phyloP scores from a whole-genome alignment of 2,888 invertebrate species.

The Erannis defoliaria region DNA sequence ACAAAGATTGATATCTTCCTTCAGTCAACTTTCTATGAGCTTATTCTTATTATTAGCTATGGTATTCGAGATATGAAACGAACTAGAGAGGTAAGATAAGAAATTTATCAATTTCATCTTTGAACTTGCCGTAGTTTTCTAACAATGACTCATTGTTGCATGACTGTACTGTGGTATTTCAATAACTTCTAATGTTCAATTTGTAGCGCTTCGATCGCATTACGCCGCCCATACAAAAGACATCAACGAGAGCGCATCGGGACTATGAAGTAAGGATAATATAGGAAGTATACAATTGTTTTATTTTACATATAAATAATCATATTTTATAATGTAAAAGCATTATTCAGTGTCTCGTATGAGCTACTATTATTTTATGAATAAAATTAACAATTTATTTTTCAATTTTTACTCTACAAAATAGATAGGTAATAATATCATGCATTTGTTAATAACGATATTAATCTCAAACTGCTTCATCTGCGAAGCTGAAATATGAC shows the following conservation, averaged over 20 bases:
- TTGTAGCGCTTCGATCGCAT: background rate
- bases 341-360: too few species aligned
- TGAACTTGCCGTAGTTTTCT: background rate
- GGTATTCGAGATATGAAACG: slow-evolving; percentile 24
- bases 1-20: slow-evolving; percentile 60
- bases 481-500: too few species aligned
- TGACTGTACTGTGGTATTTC: background rate
- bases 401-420: too few species aligned
- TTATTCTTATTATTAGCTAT: slow-evolving; percentile 30
- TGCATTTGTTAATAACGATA: too few species aligned
- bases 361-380: too few species aligned
- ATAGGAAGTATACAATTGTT: background rate
- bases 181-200: background rate
- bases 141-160: slow-evolving; percentile 14
- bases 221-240: slow-evolving; percentile 43
- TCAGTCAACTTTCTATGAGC: slow-evolving; percentile 53
- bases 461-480: too few species aligned
- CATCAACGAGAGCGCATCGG: slow-evolving; percentile 40
- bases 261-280: background rate
- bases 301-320: background rate
- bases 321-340: too few species aligned
- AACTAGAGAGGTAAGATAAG: slow-evolving; percentile 16
- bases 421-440: too few species aligned
- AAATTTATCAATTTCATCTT: slow-evolving; percentile 13
- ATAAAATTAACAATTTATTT: too few species aligned